Percentiles rank a stretch among this genome's conserved stretches.
These are phyloP conservation scores for Zhuqinia jingwanae DNA, from an alignment of 2,888 invertebrate species.

Conservation along the genomic window DNA sequence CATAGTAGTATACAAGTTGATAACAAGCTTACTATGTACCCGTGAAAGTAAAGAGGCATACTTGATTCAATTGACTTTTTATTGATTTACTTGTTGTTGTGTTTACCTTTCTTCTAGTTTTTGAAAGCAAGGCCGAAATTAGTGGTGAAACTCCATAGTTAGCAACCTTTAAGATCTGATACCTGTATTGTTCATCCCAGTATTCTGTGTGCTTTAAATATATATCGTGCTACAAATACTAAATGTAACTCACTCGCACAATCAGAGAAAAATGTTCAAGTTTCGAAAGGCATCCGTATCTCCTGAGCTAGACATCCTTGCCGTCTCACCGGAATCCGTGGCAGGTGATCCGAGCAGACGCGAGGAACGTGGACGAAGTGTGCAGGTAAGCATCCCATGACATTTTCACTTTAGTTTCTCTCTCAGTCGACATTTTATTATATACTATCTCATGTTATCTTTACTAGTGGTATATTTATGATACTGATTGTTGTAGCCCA, in stretches of 20 bases:
- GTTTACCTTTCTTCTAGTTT: neutral
- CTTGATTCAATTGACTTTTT: too few species aligned
- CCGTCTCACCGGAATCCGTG: constrained; percentile 41
- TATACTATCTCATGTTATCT: neutral
- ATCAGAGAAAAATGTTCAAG: constrained; percentile 63
- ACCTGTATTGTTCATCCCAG: constrained; percentile 49
- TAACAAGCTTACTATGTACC: too few species aligned
- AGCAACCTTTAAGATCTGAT: constrained; percentile 47
- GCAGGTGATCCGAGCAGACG: constrained; percentile 5
- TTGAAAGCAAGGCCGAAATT: constrained; percentile 9
- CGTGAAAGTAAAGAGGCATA: too few species aligned
- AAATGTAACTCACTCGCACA: constrained; percentile 58
- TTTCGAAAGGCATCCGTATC: constrained; percentile 67
- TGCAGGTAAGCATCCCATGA: constrained; percentile 42
- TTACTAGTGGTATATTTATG: neutral
- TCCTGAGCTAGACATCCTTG: constrained; percentile 51
- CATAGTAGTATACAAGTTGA: too few species aligned
- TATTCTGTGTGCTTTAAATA: constrained; percentile 53
- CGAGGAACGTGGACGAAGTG: neutral
- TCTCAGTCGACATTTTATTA: neutral
- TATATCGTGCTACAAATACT: constrained; percentile 33
- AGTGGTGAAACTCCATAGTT: constrained; percentile 18
- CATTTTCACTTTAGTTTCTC: neutral
- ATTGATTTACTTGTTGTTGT: neutral
- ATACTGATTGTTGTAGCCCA: too few species aligned